phyloP scores from a whole-genome alignment of 2,888 invertebrate species.

The Drosophila suboccidentalis region DNA sequence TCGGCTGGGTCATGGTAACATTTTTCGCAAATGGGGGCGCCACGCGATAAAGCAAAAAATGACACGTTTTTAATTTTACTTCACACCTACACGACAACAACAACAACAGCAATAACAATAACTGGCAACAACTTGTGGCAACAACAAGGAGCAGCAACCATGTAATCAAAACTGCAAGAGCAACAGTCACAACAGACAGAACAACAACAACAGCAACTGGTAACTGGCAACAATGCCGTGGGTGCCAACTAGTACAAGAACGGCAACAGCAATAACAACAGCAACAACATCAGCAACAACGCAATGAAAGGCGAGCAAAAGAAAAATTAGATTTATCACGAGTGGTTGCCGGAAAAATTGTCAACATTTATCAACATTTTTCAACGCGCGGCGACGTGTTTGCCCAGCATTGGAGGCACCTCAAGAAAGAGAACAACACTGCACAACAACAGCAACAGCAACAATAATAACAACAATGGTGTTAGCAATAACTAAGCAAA shows the following conservation, averaged over 20 bases:
- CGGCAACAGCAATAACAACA: conserved; percentile 15
- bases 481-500: conserved; percentile 61
- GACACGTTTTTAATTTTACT: conserved; percentile 82
- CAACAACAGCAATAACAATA: conserved; percentile 38
- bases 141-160: conserved; percentile 31
- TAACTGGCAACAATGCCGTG: conserved; percentile 60
- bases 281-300: conserved; percentile 34
- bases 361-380: conserved; percentile 84
- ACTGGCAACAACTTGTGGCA: conserved; percentile 35
- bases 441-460: conserved; percentile 23
- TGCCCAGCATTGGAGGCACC: conserved; percentile 55
- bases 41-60: conserved; percentile 81
- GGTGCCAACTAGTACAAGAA: conserved; percentile 64
- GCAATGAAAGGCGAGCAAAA: conserved; percentile 59
- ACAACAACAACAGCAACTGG: conserved; percentile 53
- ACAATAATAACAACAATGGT: conserved; percentile 33
- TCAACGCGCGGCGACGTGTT: conserved; percentile 76
- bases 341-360: conserved; percentile 84
- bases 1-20: conserved; percentile 61
- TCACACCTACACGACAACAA: conserved; percentile 72
- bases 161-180: conserved; percentile 35
- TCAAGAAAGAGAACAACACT: conserved; percentile 51
- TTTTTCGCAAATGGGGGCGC: conserved; percentile 55
- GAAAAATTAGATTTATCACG: conserved; percentile 84
- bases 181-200: conserved; percentile 46